A percentile compares a stretch with the other conserved stretches of the same genome.
Conservation (phyloP, 2,797 vertebrate species). For the Gila robusta region DNA sequence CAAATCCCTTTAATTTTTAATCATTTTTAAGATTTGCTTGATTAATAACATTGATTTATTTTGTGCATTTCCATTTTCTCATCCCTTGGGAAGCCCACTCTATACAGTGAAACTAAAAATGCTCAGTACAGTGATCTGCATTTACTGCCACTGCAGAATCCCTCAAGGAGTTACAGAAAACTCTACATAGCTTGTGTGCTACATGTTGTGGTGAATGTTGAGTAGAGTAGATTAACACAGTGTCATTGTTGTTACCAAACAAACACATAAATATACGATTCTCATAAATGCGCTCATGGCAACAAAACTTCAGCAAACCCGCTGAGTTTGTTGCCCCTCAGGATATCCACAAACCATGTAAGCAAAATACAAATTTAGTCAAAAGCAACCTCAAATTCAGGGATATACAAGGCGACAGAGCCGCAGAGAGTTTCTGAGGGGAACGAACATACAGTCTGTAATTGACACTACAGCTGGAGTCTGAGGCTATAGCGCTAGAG, state of each 20-base stretch:
- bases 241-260: background rate
- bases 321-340: background rate
- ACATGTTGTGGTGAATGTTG: background rate
- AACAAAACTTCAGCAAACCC: conserved; percentile 22
- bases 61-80: background rate
- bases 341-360: conserved; percentile 15
- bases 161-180: background rate
- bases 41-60: background rate
- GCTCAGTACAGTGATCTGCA: background rate
- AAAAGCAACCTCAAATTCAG: conserved; percentile 46
- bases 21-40: background rate
- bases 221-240: background rate
- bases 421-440: background rate
- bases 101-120: background rate
- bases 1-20: background rate
- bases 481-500: conserved; percentile 21
- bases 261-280: background rate
- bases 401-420: conserved; percentile 43
- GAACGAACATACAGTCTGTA: conserved; percentile 46
- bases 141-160: background rate
- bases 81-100: background rate
- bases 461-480: conserved; percentile 53
- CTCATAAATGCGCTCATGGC: background rate
- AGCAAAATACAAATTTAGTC: conserved; percentile 38
- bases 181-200: background rate